Conservation (phyloP, 1,140 invertebrate genomes). For the Holotrichia oblita region DNA sequence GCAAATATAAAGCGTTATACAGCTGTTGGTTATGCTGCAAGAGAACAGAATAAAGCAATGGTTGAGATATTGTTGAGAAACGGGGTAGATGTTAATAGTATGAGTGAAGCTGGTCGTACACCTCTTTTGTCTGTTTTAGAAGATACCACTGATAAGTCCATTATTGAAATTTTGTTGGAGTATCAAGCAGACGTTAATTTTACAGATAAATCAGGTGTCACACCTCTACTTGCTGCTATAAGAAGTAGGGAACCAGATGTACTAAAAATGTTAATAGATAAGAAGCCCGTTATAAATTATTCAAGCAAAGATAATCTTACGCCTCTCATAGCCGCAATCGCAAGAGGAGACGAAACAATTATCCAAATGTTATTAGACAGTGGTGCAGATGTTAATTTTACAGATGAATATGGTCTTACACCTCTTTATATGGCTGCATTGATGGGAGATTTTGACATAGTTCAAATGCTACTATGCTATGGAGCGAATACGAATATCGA, state of each 20-base stretch:
- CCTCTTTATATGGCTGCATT: not conserved
- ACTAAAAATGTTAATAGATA: not conserved
- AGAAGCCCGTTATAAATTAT: not conserved
- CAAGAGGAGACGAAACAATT: not conserved
- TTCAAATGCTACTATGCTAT: not conserved
- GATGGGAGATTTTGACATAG: not conserved
- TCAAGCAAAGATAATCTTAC: not conserved
- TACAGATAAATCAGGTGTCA: not conserved
- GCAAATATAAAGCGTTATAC: not conserved
- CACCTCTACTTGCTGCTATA: not conserved
- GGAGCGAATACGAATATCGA: not conserved
- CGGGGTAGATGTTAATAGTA: not conserved
- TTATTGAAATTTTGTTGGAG: not conserved
- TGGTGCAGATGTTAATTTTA: not conserved
- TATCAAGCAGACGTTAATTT: not conserved
- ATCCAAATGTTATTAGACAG: not conserved
- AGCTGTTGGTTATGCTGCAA: not conserved
- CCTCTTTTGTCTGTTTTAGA: not conserved
- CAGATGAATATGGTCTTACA: not conserved
- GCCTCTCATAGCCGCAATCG: conserved; percentile 15
- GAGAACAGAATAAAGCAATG: not conserved
- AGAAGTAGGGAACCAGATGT: not conserved
- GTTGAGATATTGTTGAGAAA: not conserved
- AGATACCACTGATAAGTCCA: not conserved
- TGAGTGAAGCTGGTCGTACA: not conserved